Base-by-base conservation (phyloP, 2,797 vertebrate species). In the Hirundo rustica region DNA sequence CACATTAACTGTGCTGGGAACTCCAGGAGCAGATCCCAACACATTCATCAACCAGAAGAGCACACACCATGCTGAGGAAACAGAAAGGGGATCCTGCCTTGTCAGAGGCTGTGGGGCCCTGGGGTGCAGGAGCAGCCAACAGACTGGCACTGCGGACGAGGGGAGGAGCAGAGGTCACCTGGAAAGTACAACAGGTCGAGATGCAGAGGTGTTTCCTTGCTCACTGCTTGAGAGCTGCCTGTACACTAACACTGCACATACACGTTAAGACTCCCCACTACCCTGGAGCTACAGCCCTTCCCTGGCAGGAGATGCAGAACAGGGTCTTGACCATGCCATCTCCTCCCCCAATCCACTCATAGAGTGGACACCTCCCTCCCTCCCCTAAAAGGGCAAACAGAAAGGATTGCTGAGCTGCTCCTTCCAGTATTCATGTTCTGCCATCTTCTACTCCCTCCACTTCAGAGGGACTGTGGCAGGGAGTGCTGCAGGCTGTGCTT, bases 31-130 rank as follows among this genome's bases (percentile, higher is more conserved):
- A 73, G 80, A 68, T 36, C 57, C 30, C n/a, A 76, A 70, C 77
- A 88, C 75, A n/a, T 9, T 8, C 42, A 61, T 16, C 5, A 17
- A 38, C 3, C 47, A 57, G 40, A 60, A 48, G 13, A 66, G 40
- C 88, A 96, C 76, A 76, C 81, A 61, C 60, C 91, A 96, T 91
- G 94, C 94, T 67, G 36, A 92, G 55, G 30, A 91, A 89, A 66
- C 4, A 95, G 85, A 92, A 93, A 93, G 57, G 48, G 68, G 26
- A n/a, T 83, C 96, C 93, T 95, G 97, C 96, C 93, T 94, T 96
- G 77, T 96, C 79, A 14, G 82, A 67, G 58, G 64, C 3, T 2
- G 70, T 42, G 15, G 73, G 45, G 0, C 19, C 58, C 10, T 10
- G 32, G 45, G 78, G 86, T 8, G 68, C 87, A 27, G 23, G 48